These are phyloP conservation scores for Morpho achilles DNA, from an alignment of 2,888 invertebrate species.

Conservation along the genomic window DNA sequence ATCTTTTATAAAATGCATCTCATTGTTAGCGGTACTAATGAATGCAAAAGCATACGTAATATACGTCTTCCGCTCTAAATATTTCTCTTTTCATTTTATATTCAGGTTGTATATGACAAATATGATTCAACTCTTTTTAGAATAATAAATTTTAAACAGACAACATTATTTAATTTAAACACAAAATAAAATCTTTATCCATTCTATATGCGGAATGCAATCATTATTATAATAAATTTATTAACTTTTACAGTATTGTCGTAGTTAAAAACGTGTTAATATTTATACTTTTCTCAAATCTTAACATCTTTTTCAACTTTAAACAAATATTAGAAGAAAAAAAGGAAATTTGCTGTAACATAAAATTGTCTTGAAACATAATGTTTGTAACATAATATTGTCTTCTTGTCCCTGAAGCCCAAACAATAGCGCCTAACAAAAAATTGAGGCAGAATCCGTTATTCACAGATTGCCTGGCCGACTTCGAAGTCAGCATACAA, in stretches of 20 bases:
- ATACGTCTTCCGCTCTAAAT: neutral
- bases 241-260: too few species aligned
- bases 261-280: too few species aligned
- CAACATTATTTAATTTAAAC: neutral
- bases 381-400: neutral
- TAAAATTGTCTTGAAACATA: neutral
- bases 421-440: slow-evolving; percentile 11
- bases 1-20: neutral
- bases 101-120: neutral
- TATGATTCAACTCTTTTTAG: neutral
- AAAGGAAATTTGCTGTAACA: neutral
- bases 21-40: slow-evolving; percentile 2
- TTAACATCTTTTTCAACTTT: too few species aligned
- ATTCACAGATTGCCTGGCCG: slow-evolving; percentile 19
- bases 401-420: neutral
- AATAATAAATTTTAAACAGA: neutral
- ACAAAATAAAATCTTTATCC: too few species aligned
- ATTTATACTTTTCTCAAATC: too few species aligned
- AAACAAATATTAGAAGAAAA: neutral
- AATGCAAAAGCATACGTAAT: slow-evolving; percentile 1
- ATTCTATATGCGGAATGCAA: too few species aligned
- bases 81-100: neutral
- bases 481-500: slow-evolving; percentile 21
- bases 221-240: too few species aligned
- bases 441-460: slow-evolving; percentile 14